A percentile compares a stretch with the other conserved stretches of the same genome.
Conservation (phyloP, 2,888 invertebrate genomes). For the Cheilosia urbana region DNA sequence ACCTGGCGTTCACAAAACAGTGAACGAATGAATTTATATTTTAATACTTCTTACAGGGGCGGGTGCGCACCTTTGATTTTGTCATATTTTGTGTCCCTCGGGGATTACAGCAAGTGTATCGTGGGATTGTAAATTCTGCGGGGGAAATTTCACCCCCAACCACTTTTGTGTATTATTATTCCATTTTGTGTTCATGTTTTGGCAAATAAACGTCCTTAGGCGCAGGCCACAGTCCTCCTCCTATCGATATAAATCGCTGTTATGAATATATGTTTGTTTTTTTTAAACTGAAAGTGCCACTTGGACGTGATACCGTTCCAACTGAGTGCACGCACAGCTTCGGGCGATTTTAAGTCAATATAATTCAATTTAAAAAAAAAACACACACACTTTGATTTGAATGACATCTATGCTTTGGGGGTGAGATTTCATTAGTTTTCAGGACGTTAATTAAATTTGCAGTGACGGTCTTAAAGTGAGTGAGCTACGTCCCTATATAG, state of each 20-base stretch:
- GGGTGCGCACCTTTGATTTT: constrained; percentile 37
- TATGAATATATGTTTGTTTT: constrained; percentile 26
- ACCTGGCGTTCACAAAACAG: not conserved
- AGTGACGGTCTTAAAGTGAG: too few relatives aligned
- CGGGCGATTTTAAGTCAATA: too few relatives aligned
- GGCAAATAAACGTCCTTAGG: constrained; percentile 37
- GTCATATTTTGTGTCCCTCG: constrained; percentile 3
- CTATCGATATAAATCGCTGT: constrained; percentile 29
- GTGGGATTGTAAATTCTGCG: constrained; percentile 21
- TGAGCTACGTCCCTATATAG: too few relatives aligned
- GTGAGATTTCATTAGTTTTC: too few relatives aligned
- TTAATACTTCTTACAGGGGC: constrained; percentile 55
- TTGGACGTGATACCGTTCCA: constrained; percentile 2
- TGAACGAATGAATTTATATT: constrained; percentile 59
- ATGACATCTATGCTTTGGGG: too few relatives aligned
- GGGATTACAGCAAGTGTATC: constrained; percentile 14
- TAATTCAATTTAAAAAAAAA: too few relatives aligned
- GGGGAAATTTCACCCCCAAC: not conserved
- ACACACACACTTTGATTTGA: too few relatives aligned
- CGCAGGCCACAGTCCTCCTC: constrained; percentile 1
- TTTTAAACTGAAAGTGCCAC: constrained; percentile 1
- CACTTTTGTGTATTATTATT: constrained; percentile 14
- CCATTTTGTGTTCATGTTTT: constrained; percentile 25
- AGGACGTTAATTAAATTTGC: too few relatives aligned
- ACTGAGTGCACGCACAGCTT: too few relatives aligned